Base-by-base conservation (phyloP, 2,113 vertebrate species). In the Macroglossus sobrinus region DNA sequence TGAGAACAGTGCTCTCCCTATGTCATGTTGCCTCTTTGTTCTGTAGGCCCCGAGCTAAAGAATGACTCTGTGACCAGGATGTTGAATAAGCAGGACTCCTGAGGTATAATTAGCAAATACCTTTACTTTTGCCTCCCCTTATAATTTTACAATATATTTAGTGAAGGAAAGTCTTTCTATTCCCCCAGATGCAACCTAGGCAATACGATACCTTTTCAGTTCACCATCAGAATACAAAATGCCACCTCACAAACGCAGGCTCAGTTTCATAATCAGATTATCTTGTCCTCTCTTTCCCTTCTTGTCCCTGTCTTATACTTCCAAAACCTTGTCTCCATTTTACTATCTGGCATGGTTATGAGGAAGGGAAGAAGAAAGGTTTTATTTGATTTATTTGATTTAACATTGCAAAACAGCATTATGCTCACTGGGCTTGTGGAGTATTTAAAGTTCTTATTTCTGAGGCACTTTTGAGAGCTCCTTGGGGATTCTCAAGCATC, bases 221-320 rank as follows among this genome's bases (percentile, higher is more conserved):
- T 80, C 38, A 75, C n/a, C 61, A 43, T 92, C 75, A 87, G 59
- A 92, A 38, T 89, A 86, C 19, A 84, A 93, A 93, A 82, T 59
- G 26, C 2, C 33, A 47, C 75, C 45, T 68, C 66, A 89, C 61
- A 89, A 68, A 84, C 72, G 76, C 15, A 55, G 57, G 14, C 57
- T 68, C 72, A 84, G 19, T 50, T 72, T 61, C 43, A 14, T 53
- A 87, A 81, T 43, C 28, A 82, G 50, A 71, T 43, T 35, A 63
- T 19, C 59, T 68, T 66, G 5, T 47, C 30, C 21, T 35, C 47
- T 75, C 50, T 92, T 84, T 75, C 14, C 38, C 43, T 16, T 63
- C 79, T 38, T 69, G 26, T 53, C 24, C 14, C 45, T 69, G 22
- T 28, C 85, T 63, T 64, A 13, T 1, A 79, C 2, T 92, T 90